These are phyloP conservation scores for Blastobasis lacticolella DNA, from an alignment of 2,888 invertebrate species.

Conservation along the genomic window DNA sequence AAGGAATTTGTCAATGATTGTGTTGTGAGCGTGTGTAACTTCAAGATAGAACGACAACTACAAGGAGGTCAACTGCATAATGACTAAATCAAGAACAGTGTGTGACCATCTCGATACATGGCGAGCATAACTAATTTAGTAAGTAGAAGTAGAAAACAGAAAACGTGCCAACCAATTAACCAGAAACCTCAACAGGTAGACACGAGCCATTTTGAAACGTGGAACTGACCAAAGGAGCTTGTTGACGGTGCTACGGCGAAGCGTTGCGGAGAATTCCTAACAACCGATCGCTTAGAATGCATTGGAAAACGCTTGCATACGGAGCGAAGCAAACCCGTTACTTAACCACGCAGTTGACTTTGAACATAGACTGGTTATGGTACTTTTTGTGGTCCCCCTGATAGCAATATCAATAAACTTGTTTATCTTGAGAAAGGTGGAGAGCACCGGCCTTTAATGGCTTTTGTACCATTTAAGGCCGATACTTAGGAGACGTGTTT, in stretches of 20 bases:
- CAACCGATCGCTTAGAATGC: slow-evolving; percentile 42
- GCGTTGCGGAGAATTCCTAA: slow-evolving; percentile 27
- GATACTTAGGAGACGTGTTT: slow-evolving; percentile 1
- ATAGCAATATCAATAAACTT: slow-evolving; percentile 51
- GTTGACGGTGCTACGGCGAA: slow-evolving; percentile 19
- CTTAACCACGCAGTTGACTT: slow-evolving; percentile 41
- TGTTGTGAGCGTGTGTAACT: no score
- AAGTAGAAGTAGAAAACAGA: no score
- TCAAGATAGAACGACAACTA: no score
- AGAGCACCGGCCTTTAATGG: slow-evolving; percentile 37
- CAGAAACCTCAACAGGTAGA: no score
- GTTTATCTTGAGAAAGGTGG: slow-evolving; percentile 46
- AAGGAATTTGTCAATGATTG: no score
- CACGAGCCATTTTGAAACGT: not conserved
- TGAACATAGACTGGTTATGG: slow-evolving; percentile 42
- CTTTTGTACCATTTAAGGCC: slow-evolving; percentile 26
- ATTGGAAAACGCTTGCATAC: slow-evolving; percentile 43
- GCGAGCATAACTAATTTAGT: no score
- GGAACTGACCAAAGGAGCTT: slow-evolving; percentile 10
- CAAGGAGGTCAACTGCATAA: no score
- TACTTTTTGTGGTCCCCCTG: slow-evolving; percentile 33
- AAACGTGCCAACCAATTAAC: no score
- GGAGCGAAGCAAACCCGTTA: slow-evolving; percentile 44
- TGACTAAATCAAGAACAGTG: no score
- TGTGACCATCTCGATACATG: no score